Conservation (phyloP, 2,888 invertebrate species). For the Meganola albula region DNA sequence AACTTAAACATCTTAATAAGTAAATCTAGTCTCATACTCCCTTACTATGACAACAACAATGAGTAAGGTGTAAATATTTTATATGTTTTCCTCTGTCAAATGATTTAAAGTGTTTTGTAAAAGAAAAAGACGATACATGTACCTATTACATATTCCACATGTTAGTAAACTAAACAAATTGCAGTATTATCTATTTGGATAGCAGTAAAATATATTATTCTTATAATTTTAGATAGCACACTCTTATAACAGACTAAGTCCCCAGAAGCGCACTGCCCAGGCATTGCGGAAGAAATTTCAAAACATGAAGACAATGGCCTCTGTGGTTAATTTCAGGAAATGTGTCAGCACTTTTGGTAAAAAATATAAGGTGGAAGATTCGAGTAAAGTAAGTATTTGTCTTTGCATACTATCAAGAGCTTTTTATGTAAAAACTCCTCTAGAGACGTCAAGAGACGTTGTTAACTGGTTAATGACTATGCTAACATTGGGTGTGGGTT, state of each 20-base stretch:
- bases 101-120: too few relatives aligned
- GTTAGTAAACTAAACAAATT: too few relatives aligned
- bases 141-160: background rate
- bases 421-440: too few relatives aligned
- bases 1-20: too few relatives aligned
- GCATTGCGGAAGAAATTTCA: conserved; percentile 53
- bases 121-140: background rate
- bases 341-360: conserved; percentile 26
- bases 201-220: background rate
- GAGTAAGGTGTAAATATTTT: too few relatives aligned
- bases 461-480: too few relatives aligned
- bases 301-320: conserved; percentile 51
- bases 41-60: too few relatives aligned
- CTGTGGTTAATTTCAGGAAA: conserved; percentile 31
- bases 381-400: conserved; percentile 26
- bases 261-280: conserved; percentile 47
- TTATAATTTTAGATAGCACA: conserved; percentile 45
- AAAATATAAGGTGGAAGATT: conserved; percentile 36
- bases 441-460: too few relatives aligned
- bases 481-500: too few relatives aligned
- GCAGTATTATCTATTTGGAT: background rate
- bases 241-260: conserved; percentile 51
- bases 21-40: too few relatives aligned
- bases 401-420: background rate
- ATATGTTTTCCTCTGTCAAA: too few relatives aligned